A percentile compares a stretch with the other conserved stretches of the same genome.
These are phyloP conservation scores for Stictocephala bisonia DNA, from an alignment of 2,888 invertebrate species.

Conservation along the genomic window DNA sequence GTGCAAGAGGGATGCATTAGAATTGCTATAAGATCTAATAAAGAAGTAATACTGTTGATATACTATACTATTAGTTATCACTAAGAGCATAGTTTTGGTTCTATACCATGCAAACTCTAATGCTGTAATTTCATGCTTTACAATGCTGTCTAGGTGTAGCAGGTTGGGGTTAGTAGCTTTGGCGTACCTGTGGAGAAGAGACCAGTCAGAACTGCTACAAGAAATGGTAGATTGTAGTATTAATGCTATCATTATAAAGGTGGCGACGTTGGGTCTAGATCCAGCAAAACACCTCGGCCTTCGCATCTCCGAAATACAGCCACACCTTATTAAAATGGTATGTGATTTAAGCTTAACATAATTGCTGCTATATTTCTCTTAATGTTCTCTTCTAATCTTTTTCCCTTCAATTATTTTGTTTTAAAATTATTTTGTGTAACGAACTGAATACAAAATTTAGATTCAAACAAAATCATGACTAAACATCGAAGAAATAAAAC, in stretches of 20 bases:
- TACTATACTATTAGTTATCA: no score
- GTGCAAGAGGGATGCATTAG: no score
- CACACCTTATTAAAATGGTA: conserved; percentile 87
- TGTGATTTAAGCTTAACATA: conserved; percentile 36
- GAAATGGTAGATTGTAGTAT: conserved; percentile 97
- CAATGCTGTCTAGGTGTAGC: conserved; percentile 83
- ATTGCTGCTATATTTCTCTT: neutral
- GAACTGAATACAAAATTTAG: no score
- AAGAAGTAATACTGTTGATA: no score
- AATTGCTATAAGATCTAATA: no score
- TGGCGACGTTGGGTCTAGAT: conserved; percentile 92
- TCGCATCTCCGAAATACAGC: conserved; percentile 84
- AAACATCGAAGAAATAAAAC: no score
- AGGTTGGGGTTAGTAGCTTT: conserved; percentile 89
- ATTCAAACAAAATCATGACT: conserved; percentile 14
- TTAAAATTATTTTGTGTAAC: no score
- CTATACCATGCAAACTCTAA: no score
- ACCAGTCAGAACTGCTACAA: conserved; percentile 92
- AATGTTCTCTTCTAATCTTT: conserved; percentile 19
- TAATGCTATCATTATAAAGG: conserved; percentile 96
- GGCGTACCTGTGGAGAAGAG: conserved; percentile 95
- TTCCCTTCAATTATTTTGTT: conserved; percentile 20
- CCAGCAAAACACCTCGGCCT: conserved; percentile 89
- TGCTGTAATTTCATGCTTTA: no score
- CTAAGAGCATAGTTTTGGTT: no score